Percentiles rank a stretch among this genome's conserved stretches.
These are phyloP conservation scores for Drosophila rubida DNA, from an alignment of 2,888 invertebrate species.

Conservation along the genomic window DNA sequence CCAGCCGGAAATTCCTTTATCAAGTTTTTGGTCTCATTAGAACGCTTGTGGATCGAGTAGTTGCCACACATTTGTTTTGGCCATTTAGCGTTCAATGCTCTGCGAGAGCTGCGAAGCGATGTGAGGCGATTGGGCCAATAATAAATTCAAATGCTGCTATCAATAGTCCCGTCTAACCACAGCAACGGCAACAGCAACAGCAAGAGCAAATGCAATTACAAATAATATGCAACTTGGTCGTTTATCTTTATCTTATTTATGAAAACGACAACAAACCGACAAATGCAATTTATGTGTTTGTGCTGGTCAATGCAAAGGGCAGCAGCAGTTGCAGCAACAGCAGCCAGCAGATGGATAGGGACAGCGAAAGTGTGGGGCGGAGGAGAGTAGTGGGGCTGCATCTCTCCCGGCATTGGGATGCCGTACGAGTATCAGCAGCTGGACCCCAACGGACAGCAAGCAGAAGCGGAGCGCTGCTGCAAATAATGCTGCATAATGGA, in stretches of 20 bases:
- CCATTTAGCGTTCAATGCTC: constrained; percentile 58
- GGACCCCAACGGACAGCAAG: constrained; percentile 34
- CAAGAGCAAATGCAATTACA: constrained; percentile 82
- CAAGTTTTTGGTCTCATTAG: too few species aligned
- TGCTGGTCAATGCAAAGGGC: constrained; percentile 73
- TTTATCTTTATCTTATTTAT: constrained; percentile 83
- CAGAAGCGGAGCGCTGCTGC: constrained; percentile 48
- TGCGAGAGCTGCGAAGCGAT: constrained; percentile 44
- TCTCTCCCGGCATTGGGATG: constrained; percentile 46
- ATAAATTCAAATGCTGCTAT: constrained; percentile 78
- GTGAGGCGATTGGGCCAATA: constrained; percentile 66
- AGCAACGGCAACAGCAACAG: constrained; percentile 53
- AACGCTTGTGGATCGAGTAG: constrained; percentile 41
- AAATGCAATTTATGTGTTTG: constrained; percentile 84
- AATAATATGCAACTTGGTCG: constrained; percentile 84
- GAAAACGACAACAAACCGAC: constrained; percentile 84
- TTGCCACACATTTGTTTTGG: constrained; percentile 57
- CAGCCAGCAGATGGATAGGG: background rate
- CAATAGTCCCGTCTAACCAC: constrained; percentile 64
- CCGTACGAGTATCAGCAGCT: constrained; percentile 64
- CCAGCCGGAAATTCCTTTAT: constrained; percentile 28
- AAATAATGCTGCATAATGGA: constrained; percentile 79
- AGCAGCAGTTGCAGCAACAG: constrained; percentile 19
- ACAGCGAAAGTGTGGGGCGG: background rate
- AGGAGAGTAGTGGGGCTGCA: background rate